phyloP scores from a whole-genome alignment of 2,797 vertebrate species.

The Valencia hispanica region DNA sequence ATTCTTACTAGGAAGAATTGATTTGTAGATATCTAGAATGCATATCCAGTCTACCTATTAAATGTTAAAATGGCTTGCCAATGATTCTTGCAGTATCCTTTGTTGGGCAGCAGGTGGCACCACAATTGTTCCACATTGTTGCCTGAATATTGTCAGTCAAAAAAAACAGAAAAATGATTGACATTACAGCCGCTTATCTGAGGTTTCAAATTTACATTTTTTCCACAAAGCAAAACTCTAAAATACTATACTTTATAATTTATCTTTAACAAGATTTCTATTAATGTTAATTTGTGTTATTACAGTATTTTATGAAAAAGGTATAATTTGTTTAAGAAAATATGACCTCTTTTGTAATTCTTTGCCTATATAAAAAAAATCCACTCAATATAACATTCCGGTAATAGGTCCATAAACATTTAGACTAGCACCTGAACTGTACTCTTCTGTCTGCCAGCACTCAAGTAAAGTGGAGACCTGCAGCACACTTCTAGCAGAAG shows the following conservation, averaged over 20 bases:
- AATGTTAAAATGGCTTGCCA: no score
- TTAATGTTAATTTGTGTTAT: not conserved
- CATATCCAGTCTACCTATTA: no score
- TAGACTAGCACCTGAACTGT: constrained; percentile 47
- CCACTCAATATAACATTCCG: not conserved
- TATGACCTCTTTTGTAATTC: not conserved
- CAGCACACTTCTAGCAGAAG: constrained; percentile 36
- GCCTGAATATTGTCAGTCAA: not conserved
- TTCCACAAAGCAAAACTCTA: not conserved
- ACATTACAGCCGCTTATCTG: not conserved
- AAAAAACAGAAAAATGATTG: not conserved
- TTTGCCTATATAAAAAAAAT: not conserved
- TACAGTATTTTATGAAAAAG: not conserved
- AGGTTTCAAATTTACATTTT: not conserved
- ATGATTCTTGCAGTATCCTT: not conserved
- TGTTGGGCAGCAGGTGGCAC: constrained; percentile 48
- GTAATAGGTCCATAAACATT: constrained; percentile 26
- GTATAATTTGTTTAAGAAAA: not conserved
- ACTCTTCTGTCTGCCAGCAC: constrained; percentile 35
- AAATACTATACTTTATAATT: no score
- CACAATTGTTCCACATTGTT: constrained; percentile 23
- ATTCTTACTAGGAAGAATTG: no score
- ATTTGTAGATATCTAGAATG: no score
- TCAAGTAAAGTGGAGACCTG: constrained; percentile 53
- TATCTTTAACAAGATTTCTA: not conserved